Evolutionary conservation across 2,113 vertebrate genomes (phyloP).

Genomic region (Chaetops frenatus): DNA sequence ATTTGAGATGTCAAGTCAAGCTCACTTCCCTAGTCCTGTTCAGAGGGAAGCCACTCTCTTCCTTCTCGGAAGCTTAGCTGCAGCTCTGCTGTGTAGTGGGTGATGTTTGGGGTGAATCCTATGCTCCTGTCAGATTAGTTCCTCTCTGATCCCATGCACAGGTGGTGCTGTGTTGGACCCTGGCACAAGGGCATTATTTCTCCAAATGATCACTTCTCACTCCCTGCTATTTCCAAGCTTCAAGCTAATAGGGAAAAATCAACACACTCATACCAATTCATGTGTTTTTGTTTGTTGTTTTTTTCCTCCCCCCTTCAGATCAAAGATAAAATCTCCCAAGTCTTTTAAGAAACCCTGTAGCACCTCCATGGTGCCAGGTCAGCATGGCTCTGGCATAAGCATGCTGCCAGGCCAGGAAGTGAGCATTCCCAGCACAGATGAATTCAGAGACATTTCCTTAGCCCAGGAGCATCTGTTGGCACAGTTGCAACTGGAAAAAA

Average conservation of each 20-base stretch:
- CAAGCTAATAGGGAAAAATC: not conserved
- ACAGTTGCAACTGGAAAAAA: constrained; percentile 75
- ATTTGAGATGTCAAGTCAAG: not conserved
- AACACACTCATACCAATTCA: not conserved
- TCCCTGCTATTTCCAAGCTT: not conserved
- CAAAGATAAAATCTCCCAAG: not conserved
- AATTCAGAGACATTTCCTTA: constrained; percentile 59
- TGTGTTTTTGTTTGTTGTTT: not conserved
- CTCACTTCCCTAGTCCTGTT: not conserved
- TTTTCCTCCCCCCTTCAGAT: not conserved
- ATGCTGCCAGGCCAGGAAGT: not conserved
- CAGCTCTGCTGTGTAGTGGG: not conserved
- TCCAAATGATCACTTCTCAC: not conserved
- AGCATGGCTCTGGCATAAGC: not conserved
- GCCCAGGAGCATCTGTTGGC: constrained; percentile 71
- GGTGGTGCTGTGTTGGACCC: not conserved
- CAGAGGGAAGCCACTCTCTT: not conserved
- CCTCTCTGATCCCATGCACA: not conserved
- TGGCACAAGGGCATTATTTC: not conserved
- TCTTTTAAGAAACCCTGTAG: not conserved
- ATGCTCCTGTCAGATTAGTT: not conserved
- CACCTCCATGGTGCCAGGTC: not conserved
- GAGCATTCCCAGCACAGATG: not conserved
- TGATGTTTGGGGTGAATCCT: not conserved
- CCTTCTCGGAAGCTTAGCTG: not conserved